phyloP scores from a whole-genome alignment of 2,888 invertebrate species.

The Caenorhabditis panamensis region DNA sequence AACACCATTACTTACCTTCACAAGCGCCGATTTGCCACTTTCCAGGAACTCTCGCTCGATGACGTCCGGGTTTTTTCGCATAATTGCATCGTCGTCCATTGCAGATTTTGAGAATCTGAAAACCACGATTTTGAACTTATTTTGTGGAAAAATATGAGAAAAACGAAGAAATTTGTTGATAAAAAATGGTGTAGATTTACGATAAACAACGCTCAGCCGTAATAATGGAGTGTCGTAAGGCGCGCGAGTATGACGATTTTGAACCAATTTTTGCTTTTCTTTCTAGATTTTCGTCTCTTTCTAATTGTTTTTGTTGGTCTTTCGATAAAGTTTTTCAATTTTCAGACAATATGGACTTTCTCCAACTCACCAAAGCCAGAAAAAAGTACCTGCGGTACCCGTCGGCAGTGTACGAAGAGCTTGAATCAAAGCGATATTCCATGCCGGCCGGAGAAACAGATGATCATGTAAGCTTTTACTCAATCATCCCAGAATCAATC shows the following conservation, averaged over 20 bases:
- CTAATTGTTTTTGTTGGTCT: not conserved
- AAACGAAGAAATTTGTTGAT: not conserved
- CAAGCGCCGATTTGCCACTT: conserved; percentile 51
- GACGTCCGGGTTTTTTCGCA: conserved; percentile 57
- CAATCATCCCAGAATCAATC: not conserved
- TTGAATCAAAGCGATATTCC: conserved; percentile 54
- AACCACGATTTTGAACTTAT: not conserved
- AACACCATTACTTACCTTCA: conserved; percentile 30
- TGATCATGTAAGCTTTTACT: conserved; percentile 24
- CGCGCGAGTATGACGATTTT: conserved; percentile 41
- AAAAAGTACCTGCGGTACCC: conserved; percentile 37
- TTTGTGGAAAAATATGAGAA: not conserved
- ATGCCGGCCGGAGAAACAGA: conserved; percentile 44
- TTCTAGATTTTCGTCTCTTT: not conserved
- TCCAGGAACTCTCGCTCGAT: conserved; percentile 58
- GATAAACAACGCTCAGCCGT: conserved; percentile 32
- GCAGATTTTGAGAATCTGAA: not conserved
- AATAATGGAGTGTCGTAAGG: conserved; percentile 33
- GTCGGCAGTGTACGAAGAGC: conserved; percentile 27
- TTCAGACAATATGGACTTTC: conserved; percentile 32
- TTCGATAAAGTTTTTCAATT: not conserved
- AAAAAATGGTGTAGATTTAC: conserved; percentile 34
- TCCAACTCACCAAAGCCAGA: conserved; percentile 15
- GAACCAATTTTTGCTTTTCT: not conserved
- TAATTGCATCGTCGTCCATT: conserved; percentile 51